Conservation (phyloP, 2,888 invertebrate genomes). For the Agrochola circellaris region DNA sequence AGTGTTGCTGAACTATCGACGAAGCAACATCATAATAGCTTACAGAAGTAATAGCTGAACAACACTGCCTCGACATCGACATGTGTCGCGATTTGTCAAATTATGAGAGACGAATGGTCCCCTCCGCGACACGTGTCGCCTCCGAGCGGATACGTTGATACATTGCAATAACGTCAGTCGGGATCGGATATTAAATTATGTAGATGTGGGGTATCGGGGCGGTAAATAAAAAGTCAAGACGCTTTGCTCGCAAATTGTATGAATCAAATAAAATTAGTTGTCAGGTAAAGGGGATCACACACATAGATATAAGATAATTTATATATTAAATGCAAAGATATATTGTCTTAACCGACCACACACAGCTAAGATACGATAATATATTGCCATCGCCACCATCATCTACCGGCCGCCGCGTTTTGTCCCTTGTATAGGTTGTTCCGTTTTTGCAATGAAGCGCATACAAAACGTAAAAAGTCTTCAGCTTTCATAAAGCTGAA, state of each 20-base stretch:
- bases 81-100: conserved; percentile 32
- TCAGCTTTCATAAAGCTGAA: too few relatives aligned
- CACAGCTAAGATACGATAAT: too few relatives aligned
- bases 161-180: conserved; percentile 17
- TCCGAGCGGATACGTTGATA: conserved; percentile 18
- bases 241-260: conserved; percentile 31
- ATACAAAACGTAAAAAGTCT: too few relatives aligned
- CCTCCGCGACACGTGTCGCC: conserved; percentile 15
- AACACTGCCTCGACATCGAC: conserved; percentile 1
- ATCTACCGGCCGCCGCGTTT: too few relatives aligned
- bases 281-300: neutral
- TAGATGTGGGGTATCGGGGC: conserved; percentile 24
- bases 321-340: too few relatives aligned
- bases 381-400: too few relatives aligned
- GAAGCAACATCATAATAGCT: neutral
- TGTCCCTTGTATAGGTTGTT: too few relatives aligned
- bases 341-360: too few relatives aligned
- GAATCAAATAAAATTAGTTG: conserved; percentile 45
- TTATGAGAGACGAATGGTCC: conserved; percentile 46
- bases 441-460: too few relatives aligned
- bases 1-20: neutral
- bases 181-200: conserved; percentile 51
- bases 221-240: conserved; percentile 48
- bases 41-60: neutral
- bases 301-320: too few relatives aligned